phyloP scores from a whole-genome alignment of 2,797 vertebrate genomes.

The Ara ararauna region DNA sequence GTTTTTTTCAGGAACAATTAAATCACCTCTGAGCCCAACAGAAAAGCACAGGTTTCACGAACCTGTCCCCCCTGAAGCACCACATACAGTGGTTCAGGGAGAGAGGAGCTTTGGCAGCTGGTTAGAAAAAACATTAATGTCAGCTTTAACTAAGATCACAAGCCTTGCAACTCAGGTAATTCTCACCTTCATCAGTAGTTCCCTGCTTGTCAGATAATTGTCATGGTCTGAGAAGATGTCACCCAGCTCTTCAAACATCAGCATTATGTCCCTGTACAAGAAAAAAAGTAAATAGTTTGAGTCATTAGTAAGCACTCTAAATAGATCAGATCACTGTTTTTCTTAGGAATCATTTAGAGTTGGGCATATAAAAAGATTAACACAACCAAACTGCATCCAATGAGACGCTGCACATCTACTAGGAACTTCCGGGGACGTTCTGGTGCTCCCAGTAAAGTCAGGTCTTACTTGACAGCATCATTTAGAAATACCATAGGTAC shows the following conservation, averaged over 20 bases:
- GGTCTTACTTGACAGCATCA: not conserved
- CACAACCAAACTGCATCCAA: not conserved
- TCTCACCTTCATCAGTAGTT: slow-evolving; percentile 95
- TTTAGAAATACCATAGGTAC: not conserved
- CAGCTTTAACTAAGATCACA: not conserved
- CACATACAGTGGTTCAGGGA: not conserved
- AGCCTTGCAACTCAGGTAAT: not conserved
- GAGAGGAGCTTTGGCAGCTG: not conserved
- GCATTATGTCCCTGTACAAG: slow-evolving; percentile 85
- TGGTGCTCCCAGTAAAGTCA: not conserved
- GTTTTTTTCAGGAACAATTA: not conserved
- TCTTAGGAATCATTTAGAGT: not conserved
- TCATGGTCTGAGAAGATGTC: slow-evolving; percentile 96
- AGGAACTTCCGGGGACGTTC: not conserved
- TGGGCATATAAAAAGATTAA: not conserved
- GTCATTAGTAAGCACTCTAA: not conserved
- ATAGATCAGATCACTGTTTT: not conserved
- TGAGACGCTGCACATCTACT: not conserved
- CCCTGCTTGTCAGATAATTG: slow-evolving; percentile 93
- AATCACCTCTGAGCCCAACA: not conserved
- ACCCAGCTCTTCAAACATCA: slow-evolving; percentile 93
- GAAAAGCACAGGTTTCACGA: not conserved
- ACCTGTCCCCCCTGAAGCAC: not conserved
- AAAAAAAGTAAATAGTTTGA: not conserved
- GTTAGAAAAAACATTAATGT: not conserved